Evolutionary conservation across 2,888 invertebrate species (phyloP), one percentile per base, ranked within the genome.

Genomic region (Dione vanillae): DNA sequence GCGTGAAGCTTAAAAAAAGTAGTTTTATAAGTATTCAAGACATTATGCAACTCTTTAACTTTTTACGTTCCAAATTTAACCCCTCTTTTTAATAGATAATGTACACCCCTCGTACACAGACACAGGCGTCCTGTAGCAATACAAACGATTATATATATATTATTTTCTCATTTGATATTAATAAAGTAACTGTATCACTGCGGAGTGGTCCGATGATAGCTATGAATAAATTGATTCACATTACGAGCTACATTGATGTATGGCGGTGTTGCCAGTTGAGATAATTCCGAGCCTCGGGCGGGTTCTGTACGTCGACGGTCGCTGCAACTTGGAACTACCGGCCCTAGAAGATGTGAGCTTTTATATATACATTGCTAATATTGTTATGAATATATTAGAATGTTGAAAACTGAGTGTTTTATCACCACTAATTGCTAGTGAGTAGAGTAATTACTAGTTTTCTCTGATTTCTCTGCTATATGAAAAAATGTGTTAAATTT

Each of bases 171-270:
- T 61, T 61, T 40, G 0, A 61, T 35, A 45, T 61, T 45, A 61
- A 61, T 61, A 61, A 61, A 27, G 11, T 61, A 61, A 61, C 61
- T 45, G 49, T 47, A 62, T 7, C 35, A 35, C 14, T 7, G 12
- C 47, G 9, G 35, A 64, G 64, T 37, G 47, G 49, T 16, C 37
- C 19, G 49, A 51, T 64, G 64, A 64, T 37, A 16, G 62, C 62
- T 37, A 64, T 64, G 62, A 64, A 64, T 64, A 64, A 64, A 64
- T 64, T 64, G 62, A 64, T 49, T 64, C 49, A 35, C 35, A 64
- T 64, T 64, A 64, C 37, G 35, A 64, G 49, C 14, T 49, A 64
- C 64, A 64, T 14, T 64, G 64, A 64, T 49, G 37, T 64, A 64
- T 49, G 64, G 37, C 11, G 41, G 47, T 11, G 37, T 49, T 19